phyloP scores from a whole-genome alignment of 2,797 vertebrate species.

The Vultur gryphus region DNA sequence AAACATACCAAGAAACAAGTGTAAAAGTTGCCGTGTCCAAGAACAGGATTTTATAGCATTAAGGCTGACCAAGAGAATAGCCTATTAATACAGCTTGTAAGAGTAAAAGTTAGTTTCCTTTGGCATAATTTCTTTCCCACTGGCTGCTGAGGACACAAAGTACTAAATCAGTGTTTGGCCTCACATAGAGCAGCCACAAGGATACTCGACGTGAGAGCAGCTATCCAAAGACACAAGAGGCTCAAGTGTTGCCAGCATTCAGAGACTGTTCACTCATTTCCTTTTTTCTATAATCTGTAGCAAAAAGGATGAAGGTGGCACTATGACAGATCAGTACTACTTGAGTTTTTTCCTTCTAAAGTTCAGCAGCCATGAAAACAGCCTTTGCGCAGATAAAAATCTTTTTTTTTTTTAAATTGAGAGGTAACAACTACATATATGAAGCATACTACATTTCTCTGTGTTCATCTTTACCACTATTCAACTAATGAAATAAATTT shows the following conservation, averaged over 20 bases:
- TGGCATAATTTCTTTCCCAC: background rate
- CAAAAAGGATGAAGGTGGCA: background rate
- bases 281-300: background rate
- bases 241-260: rapidly evolving
- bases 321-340: background rate
- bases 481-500: background rate
- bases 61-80: background rate
- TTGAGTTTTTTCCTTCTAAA: background rate
- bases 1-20: background rate
- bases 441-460: background rate
- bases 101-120: background rate
- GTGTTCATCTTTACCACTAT: background rate
- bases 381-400: background rate
- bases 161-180: background rate
- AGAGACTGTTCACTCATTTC: background rate
- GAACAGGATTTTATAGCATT: background rate
- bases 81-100: background rate
- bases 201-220: background rate
- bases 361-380: background rate
- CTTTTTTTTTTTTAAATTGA: background rate
- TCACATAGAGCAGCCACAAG: background rate
- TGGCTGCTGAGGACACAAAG: background rate
- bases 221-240: background rate
- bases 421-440: background rate
- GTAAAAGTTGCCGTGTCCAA: background rate